A percentile compares a stretch with the other conserved stretches of the same genome.
phyloP scores from a whole-genome alignment of 2,113 vertebrate species.

The Ctenomys sociabilis region DNA sequence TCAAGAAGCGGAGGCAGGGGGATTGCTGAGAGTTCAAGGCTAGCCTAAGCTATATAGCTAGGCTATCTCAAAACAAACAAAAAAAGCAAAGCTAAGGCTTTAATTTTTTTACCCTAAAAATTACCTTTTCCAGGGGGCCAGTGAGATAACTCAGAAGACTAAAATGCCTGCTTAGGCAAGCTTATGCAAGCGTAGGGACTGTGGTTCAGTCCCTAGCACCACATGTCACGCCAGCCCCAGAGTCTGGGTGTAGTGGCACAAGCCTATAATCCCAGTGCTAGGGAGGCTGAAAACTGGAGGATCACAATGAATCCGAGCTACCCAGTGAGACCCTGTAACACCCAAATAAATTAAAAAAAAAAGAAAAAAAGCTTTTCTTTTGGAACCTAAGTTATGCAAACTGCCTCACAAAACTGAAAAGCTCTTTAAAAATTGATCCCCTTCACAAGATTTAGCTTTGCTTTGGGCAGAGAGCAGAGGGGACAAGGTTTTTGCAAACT shows the following conservation, averaged over 20 bases:
- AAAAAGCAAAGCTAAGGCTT: background rate
- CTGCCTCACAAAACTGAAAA: background rate
- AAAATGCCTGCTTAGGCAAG: too few relatives aligned
- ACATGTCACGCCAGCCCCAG: too few relatives aligned
- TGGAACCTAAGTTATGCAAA: background rate
- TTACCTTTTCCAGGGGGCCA: background rate
- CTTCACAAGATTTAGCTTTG: background rate
- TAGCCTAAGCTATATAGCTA: background rate
- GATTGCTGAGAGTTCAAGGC: background rate
- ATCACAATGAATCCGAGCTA: too few relatives aligned
- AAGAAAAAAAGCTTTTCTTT: background rate
- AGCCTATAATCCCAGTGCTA: too few relatives aligned
- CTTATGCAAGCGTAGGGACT: too few relatives aligned
- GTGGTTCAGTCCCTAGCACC: too few relatives aligned
- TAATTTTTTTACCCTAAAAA: background rate
- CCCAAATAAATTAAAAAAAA: too few relatives aligned
- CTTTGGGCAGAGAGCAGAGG: fast-evolving
- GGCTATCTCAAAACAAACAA: background rate
- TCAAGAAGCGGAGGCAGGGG: background rate
- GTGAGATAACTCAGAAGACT: too few relatives aligned
- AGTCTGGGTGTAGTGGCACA: too few relatives aligned
- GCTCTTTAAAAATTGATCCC: background rate
- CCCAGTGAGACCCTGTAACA: too few relatives aligned
- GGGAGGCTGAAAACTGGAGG: too few relatives aligned
- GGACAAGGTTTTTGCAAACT: background rate